Evolutionary conservation across 2,797 vertebrate species (phyloP).

Genomic region (Huso huso): DNA sequence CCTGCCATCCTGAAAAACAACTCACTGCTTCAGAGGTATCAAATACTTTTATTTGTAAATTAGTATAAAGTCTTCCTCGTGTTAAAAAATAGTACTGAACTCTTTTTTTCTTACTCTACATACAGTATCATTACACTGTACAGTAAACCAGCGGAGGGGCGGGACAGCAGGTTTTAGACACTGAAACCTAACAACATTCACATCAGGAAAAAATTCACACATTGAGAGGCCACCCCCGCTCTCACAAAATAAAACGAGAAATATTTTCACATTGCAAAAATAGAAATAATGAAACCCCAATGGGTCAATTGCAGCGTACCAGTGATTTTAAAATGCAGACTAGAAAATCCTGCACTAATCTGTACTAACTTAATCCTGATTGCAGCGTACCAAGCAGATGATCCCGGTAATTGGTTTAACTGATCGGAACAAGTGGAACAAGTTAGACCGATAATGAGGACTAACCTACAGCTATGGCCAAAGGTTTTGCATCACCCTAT

Average conservation of each 20-base stretch:
- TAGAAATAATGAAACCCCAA: too few species aligned
- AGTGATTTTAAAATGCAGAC: too few species aligned
- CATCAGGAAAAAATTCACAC: constrained; percentile 14
- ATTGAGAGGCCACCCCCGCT: constrained; percentile 7
- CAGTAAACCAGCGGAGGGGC: constrained; percentile 23
- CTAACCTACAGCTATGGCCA: too few species aligned
- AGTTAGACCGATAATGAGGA: too few species aligned
- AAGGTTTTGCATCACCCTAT: too few species aligned
- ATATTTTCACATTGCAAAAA: background rate
- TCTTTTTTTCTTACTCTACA: constrained; percentile 33
- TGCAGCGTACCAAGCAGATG: too few species aligned
- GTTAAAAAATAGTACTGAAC: constrained; percentile 45
- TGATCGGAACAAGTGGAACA: too few species aligned
- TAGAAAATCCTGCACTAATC: too few species aligned
- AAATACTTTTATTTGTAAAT: constrained; percentile 68
- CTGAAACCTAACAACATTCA: constrained; percentile 23
- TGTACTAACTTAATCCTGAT: too few species aligned
- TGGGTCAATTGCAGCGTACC: too few species aligned
- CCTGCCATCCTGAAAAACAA: background rate
- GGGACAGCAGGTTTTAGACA: constrained; percentile 9
- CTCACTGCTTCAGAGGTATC: constrained; percentile 43
- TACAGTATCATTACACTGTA: constrained; percentile 37
- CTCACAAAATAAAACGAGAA: constrained; percentile 3
- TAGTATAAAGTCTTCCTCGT: constrained; percentile 59
- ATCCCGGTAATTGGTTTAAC: too few species aligned